A percentile compares a stretch with the other conserved stretches of the same genome.
These are phyloP conservation scores for Crambe crambe DNA, from an alignment of 37 sponge, comb jelly and placozoan genomes.

Conservation along the genomic window DNA sequence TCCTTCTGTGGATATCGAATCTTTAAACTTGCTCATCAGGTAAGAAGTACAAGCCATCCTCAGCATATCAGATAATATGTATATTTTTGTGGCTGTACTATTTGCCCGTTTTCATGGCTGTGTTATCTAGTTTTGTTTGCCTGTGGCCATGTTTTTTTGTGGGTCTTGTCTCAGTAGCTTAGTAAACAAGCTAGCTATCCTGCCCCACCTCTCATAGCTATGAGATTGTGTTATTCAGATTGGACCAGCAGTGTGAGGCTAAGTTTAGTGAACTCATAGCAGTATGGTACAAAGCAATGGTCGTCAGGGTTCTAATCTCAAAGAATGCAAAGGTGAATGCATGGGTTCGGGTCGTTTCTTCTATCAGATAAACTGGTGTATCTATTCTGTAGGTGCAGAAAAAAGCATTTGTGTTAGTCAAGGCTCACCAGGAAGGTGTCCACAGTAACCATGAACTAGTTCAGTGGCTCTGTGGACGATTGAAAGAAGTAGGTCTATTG, in stretches of 20 bases:
- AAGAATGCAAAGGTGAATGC: conserved; percentile 3
- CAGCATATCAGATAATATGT: neutral
- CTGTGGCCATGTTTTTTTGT: neutral
- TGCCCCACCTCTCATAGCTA: no score
- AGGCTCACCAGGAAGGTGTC: neutral
- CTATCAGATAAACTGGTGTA: no score
- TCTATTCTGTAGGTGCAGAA: neutral
- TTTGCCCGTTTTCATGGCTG: no score
- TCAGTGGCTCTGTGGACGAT: neutral
- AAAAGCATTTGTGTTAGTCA: neutral
- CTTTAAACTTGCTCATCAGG: conserved; percentile 17
- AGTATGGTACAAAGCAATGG: conserved; percentile 6
- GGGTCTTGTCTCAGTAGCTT: neutral
- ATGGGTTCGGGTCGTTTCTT: neutral
- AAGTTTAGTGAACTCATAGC: neutral
- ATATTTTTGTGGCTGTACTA: neutral
- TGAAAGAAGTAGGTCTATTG: neutral
- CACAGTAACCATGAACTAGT: neutral
- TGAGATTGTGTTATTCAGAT: no score
- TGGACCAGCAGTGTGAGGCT: conserved; percentile 7
- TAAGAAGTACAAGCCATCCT: neutral
- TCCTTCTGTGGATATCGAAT: conserved; percentile 14
- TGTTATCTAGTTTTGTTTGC: no score
- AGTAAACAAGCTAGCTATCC: neutral
- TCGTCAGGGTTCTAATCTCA: neutral